Percentiles rank a stretch among this genome's conserved stretches.
These are phyloP conservation scores for Neoascia interrupta DNA, from an alignment of 2,888 invertebrate species.

Conservation along the genomic window DNA sequence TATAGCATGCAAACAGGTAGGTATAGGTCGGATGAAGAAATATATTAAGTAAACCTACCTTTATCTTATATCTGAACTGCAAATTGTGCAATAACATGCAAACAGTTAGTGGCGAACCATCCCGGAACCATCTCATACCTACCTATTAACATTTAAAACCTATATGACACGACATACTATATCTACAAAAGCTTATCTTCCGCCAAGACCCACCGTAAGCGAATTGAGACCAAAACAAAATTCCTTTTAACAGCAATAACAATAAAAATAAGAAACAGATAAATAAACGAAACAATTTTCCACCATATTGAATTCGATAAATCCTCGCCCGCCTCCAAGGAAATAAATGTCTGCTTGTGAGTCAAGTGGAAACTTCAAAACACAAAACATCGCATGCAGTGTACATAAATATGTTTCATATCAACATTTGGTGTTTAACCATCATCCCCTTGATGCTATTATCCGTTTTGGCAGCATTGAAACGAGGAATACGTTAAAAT, in stretches of 20 bases:
- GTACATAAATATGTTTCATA: conserved; percentile 71
- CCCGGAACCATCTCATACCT: conserved; percentile 31
- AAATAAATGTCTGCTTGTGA: conserved; percentile 25
- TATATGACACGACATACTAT: conserved; percentile 24
- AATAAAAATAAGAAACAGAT: conserved; percentile 69
- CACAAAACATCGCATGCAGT: conserved; percentile 63
- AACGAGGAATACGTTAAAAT: conserved; percentile 62
- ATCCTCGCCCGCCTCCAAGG: conserved; percentile 62
- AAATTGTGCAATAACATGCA: conserved; percentile 60
- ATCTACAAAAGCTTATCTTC: conserved; percentile 38
- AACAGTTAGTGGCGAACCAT: conserved; percentile 29
- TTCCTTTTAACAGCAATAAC: conserved; percentile 65
- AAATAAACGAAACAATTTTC: conserved; percentile 71
- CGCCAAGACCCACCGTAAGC: conserved; percentile 17
- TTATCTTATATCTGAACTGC: too few species aligned
- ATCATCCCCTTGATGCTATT: conserved; percentile 57
- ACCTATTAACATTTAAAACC: too few species aligned
- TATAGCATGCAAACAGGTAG: too few species aligned
- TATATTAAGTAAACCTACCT: too few species aligned
- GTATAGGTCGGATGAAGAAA: too few species aligned
- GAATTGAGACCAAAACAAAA: conserved; percentile 20
- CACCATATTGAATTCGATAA: conserved; percentile 73
- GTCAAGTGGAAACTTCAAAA: conserved; percentile 51
- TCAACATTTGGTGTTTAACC: conserved; percentile 66
- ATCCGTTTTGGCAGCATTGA: conserved; percentile 44